A percentile compares a stretch with the other conserved stretches of the same genome.
Conservation (phyloP, 30 jellyfish, hydroid and myxozoan species). For the Sanderia malayensis region DNA sequence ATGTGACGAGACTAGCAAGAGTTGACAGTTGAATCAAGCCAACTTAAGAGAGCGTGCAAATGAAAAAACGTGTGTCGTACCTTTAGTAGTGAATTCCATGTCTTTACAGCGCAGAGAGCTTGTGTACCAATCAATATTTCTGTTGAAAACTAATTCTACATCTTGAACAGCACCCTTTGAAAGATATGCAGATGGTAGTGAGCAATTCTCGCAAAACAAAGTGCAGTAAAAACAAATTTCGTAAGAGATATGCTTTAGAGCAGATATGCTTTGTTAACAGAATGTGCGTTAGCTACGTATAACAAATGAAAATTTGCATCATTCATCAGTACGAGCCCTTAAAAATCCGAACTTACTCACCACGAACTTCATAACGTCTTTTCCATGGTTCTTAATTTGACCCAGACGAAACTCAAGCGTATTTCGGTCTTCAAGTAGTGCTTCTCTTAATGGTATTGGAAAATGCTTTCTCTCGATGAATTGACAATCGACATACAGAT, state of each 20-base stretch:
- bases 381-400: slow-evolving; percentile 69
- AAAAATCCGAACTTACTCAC: too few relatives aligned
- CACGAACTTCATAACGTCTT: slow-evolving; percentile 76
- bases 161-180: slow-evolving; percentile 96
- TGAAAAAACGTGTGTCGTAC: neutral
- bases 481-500: slow-evolving; percentile 83
- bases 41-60: too few relatives aligned
- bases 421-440: slow-evolving; percentile 63
- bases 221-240: too few relatives aligned
- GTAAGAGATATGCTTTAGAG: too few relatives aligned
- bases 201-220: too few relatives aligned
- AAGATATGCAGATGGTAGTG: neutral
- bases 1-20: too few relatives aligned
- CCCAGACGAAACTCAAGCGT: slow-evolving; percentile 76
- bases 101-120: slow-evolving; percentile 58
- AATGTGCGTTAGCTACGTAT: too few relatives aligned
- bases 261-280: too few relatives aligned
- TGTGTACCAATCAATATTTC: slow-evolving; percentile 77
- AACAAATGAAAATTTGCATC: too few relatives aligned
- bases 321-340: too few relatives aligned
- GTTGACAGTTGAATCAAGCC: too few relatives aligned
- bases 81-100: slow-evolving; percentile 44
- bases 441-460: slow-evolving; percentile 50
- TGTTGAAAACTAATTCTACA: slow-evolving; percentile 70
- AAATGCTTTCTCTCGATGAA: slow-evolving; percentile 61